These are phyloP conservation scores for Graphium colonna DNA, from an alignment of 2,888 invertebrate species.

Conservation along the genomic window DNA sequence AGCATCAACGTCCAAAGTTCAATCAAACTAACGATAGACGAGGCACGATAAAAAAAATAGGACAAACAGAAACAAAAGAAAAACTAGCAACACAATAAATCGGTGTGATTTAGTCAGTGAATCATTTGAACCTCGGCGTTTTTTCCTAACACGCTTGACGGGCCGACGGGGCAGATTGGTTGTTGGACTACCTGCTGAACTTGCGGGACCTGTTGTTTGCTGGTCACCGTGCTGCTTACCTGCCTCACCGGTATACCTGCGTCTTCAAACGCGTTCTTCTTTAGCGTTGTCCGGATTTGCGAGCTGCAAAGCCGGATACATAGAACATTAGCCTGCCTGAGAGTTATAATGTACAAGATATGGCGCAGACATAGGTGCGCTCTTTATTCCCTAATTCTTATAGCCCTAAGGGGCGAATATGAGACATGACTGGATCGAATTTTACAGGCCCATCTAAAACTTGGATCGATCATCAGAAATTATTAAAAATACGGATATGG, in stretches of 20 bases:
- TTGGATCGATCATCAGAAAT: no score
- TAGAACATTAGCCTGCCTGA: no score
- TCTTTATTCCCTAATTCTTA: no score
- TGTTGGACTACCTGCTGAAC: conserved; percentile 51
- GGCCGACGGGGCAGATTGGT: conserved; percentile 53
- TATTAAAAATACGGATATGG: no score
- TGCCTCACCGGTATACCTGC: conserved; percentile 88
- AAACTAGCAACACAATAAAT: conserved; percentile 36
- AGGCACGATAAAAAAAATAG: background rate
- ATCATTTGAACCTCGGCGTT: conserved; percentile 77
- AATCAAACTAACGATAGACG: conserved; percentile 44
- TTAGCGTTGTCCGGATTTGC: conserved; percentile 91
- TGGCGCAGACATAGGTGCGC: no score
- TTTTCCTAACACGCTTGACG: conserved; percentile 70
- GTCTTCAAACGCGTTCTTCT: conserved; percentile 93
- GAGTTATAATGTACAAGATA: no score
- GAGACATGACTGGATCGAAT: no score
- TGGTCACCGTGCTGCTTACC: conserved; percentile 77
- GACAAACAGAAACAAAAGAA: conserved; percentile 22
- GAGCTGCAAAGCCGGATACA: conserved; percentile 82
- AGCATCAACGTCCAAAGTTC: conserved; percentile 44
- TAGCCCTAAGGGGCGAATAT: no score
- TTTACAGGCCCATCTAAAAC: no score
- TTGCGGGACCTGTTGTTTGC: conserved; percentile 43
- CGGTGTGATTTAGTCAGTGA: conserved; percentile 55